Conservation (phyloP, 2,888 invertebrate species). For the Polia nebulosa region DNA sequence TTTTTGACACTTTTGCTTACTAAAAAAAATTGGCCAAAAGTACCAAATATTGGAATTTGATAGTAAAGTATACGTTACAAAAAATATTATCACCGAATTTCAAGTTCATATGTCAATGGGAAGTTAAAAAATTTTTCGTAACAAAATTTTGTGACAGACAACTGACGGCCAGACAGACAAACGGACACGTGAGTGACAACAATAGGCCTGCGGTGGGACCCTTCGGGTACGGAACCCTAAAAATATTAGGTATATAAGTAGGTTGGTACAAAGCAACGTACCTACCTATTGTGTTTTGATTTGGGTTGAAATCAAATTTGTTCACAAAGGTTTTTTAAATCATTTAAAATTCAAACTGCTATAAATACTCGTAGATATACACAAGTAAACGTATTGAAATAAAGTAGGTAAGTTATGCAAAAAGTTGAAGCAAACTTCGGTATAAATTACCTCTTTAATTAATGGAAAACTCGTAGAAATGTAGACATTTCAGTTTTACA, state of each 20-base stretch:
- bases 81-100: no score
- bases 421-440: conserved; percentile 14
- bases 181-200: no score
- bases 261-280: not conserved
- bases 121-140: no score
- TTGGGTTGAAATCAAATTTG: not conserved
- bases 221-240: no score
- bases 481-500: conserved; percentile 2
- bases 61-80: no score
- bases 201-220: no score
- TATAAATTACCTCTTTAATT: conserved; percentile 36
- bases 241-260: not conserved
- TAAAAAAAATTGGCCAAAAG: no score
- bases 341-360: not conserved
- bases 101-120: no score
- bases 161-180: no score
- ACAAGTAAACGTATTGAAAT: conserved; percentile 8
- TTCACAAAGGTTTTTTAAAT: not conserved
- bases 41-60: no score
- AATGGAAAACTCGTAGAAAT: conserved; percentile 28
- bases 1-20: no score
- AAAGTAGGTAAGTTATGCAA: conserved; percentile 11
- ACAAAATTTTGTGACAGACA: no score
- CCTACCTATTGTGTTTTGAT: not conserved
- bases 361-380: not conserved